phyloP scores from a whole-genome alignment of 2,113 vertebrate species.

The Sylvietta virens region DNA sequence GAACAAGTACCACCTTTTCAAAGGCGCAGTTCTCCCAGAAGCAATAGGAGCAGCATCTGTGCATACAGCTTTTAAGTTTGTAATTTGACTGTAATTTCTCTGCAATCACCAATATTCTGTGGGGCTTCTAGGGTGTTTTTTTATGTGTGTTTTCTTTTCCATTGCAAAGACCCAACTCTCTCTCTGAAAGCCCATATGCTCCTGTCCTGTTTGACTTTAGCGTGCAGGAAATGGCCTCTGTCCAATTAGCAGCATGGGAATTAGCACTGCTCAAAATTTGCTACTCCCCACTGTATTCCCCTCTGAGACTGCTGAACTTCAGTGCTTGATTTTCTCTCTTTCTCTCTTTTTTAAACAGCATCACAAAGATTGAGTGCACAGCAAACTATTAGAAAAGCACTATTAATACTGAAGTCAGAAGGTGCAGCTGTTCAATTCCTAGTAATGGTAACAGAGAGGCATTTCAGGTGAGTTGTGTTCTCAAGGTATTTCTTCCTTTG shows the following conservation, averaged over 20 bases:
- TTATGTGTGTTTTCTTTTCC: neutral
- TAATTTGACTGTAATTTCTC: neutral
- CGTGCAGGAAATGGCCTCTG: slow-evolving; percentile 46
- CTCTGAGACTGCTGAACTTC: slow-evolving; percentile 25
- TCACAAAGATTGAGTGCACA: neutral
- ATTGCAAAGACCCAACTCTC: neutral
- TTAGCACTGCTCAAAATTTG: slow-evolving; percentile 25
- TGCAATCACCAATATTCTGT: neutral
- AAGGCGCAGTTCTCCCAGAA: neutral
- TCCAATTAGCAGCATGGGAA: slow-evolving; percentile 60
- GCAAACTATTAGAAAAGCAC: neutral
- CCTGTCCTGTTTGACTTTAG: slow-evolving; percentile 51
- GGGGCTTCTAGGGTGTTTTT: neutral
- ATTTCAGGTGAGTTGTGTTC: neutral
- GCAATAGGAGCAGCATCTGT: slow-evolving; percentile 21
- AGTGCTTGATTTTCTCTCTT: neutral
- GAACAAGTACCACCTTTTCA: neutral
- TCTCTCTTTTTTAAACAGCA: neutral
- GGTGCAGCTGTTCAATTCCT: neutral
- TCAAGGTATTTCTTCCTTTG: neutral
- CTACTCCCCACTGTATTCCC: slow-evolving; percentile 10
- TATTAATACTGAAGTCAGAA: neutral
- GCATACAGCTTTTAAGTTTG: neutral
- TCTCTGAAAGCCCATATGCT: slow-evolving; percentile 48
- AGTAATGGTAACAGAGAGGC: neutral